Evolutionary conservation across 2,797 vertebrate species (phyloP), one percentile per base, ranked within the genome.

Genomic region (Toxotes lorentzi): DNA sequence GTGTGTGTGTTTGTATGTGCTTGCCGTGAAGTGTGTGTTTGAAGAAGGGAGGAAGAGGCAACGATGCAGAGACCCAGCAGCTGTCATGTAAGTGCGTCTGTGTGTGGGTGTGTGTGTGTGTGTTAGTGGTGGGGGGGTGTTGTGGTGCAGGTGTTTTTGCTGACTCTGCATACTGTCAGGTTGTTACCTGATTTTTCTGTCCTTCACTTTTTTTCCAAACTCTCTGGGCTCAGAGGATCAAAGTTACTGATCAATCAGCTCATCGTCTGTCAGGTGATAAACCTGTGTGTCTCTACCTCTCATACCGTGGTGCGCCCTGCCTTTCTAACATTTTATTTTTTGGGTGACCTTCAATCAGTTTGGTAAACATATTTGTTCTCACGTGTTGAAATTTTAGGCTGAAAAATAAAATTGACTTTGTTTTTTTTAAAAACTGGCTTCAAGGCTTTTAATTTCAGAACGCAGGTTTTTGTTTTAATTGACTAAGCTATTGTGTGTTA

Each of bases 1-100:
- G 62, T 72, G 38, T 48, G 16, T 47, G 58, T n/a, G 53, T 74
- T 40, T 45, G 17, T n/a, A 19, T 48, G 63, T 7, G 59, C 79
- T 64, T 81, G 72, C 19, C 64, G 70, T 90, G 86, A 84, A 73
- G 84, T 76, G 68, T 78, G n/a, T 73, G 13, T 83, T 78, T 70
- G 54, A 71, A 35, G 64, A 50, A 63, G 11, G 24, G 19, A 79
- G 40, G 59, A 19, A 47, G 35, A 62, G 27, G 51, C 61, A 87
- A 27, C 61, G 8, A 92, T 92, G 91, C 74, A 91, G 87, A 90
- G 92, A 88, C 89, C 92, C 53, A 91, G 83, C 80, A 93, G 91
- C 85, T 93, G 86, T 76, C 77, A 91, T 73, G 93, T 94, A 89
- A 93, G 93, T 92, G 51, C 78, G 70, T 61, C 41, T 64, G 7